These are phyloP conservation scores for Burhinus oedicnemus DNA, from an alignment of 2,113 vertebrate genomes.

Conservation along the genomic window DNA sequence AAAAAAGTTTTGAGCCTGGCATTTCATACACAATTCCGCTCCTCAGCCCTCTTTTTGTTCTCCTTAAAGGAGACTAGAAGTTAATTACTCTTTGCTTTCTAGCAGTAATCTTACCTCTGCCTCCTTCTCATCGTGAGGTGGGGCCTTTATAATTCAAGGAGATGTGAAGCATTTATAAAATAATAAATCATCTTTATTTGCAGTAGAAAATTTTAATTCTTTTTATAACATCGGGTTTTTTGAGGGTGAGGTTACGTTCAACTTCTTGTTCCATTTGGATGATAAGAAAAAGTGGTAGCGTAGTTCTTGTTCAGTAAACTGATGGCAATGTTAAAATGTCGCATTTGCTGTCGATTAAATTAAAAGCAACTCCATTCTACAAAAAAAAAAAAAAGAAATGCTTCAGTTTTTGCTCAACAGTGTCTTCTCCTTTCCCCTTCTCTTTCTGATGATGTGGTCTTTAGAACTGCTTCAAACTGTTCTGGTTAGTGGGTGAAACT, in stretches of 20 bases:
- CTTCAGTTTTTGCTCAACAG: background rate
- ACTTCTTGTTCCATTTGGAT: background rate
- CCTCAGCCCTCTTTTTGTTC: background rate
- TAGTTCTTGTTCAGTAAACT: background rate
- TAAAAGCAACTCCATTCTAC: background rate
- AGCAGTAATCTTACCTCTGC: background rate
- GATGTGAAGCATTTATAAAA: background rate
- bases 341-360: background rate
- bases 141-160: background rate
- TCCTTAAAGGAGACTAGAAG: background rate
- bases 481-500: background rate
- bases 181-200: background rate
- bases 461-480: background rate
- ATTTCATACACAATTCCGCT: rapidly evolving
- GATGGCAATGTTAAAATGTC: rapidly evolving
- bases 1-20: background rate
- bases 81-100: background rate
- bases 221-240: background rate
- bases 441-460: background rate
- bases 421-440: background rate
- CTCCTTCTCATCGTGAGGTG: rapidly evolving
- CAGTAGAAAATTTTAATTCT: background rate
- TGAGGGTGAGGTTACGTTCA: rapidly evolving
- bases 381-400: rapidly evolving
- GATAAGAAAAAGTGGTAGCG: background rate